Evolutionary conservation across 2,888 invertebrate genomes (phyloP), one percentile per base, ranked within the genome.

Genomic region (Tuta absoluta): DNA sequence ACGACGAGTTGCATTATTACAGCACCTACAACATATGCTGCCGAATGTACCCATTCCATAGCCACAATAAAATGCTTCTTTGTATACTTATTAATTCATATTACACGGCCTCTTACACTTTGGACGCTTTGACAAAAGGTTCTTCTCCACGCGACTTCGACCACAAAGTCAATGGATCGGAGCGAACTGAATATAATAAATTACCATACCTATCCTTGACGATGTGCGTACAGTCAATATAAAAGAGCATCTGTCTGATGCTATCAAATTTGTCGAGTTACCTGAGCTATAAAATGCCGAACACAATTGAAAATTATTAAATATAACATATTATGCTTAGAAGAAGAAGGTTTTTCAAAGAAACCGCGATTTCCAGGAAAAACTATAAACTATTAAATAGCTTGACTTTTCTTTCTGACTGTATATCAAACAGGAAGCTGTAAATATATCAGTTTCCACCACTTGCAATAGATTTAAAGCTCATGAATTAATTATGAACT

Each of bases 31-130:
- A 45, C n/a, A n/a, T n/a, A 1, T 17, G 45, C 45, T 8, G 45
- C 45, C 17, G 45, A 45, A 45, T 45, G 45, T 45, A 53, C 49
- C 1, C 21, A 49, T 49, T 24, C 53, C 14, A 89, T 87, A 86
- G 80, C 86, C 80, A 84, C 85, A 81, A 87, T 86, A 87, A 88
- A 82, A 83, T 82, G 1, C 33, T 10, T 24, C 84, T 83, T 85
- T 87, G 89, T 90, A 89, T 89, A 85, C 84, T 91, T 91, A 91
- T 91, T 91, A 91, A 90, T 91, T 91, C 91, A 90, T 91, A 91
- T 91, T 91, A 91, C 85, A 91, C 87, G 90, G 89, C 81, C 87
- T 87, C 84, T 91, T 89, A 88, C 78, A 78, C 73, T 83, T 86
- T 85, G 81, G 82, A 86, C 83, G 81, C 76, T 81, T 81, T 81